Conservation (phyloP, 2,113 vertebrate species). For the Sylvilagus bachmani region DNA sequence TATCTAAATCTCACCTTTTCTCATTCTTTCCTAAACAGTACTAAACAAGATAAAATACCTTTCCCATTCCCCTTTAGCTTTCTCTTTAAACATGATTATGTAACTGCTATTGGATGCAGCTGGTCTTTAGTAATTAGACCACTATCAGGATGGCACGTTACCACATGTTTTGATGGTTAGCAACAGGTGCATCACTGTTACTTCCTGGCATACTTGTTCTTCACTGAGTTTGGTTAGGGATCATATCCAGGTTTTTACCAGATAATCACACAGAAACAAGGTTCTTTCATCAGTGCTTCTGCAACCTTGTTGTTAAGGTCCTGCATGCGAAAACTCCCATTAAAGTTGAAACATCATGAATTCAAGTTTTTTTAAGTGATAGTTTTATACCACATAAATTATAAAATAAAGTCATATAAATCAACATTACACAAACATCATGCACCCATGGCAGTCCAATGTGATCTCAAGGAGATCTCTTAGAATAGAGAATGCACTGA, state of each 20-base stretch:
- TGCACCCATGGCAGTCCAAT: background rate
- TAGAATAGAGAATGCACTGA: slow-evolving; percentile 13
- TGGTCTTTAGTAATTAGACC: background rate
- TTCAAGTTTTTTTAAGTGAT: background rate
- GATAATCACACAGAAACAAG: background rate
- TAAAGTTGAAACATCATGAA: slow-evolving; percentile 27
- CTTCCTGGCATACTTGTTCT: background rate
- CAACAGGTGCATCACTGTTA: background rate
- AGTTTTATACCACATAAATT: background rate
- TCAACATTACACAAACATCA: slow-evolving; percentile 43
- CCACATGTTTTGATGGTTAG: background rate
- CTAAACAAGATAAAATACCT: slow-evolving; percentile 20
- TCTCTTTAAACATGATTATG: background rate
- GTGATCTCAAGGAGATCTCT: slow-evolving; percentile 32
- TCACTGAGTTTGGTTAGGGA: background rate
- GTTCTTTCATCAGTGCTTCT: background rate
- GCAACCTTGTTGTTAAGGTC: background rate
- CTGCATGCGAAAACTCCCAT: background rate
- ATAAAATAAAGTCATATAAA: background rate
- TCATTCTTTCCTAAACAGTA: background rate
- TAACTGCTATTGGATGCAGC: too few relatives aligned
- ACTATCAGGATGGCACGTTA: background rate
- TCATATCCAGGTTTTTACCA: background rate
- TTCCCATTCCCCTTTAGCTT: background rate
- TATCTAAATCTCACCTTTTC: background rate